phyloP scores from a whole-genome alignment of 2,113 vertebrate genomes.

The Physeter macrocephalus region DNA sequence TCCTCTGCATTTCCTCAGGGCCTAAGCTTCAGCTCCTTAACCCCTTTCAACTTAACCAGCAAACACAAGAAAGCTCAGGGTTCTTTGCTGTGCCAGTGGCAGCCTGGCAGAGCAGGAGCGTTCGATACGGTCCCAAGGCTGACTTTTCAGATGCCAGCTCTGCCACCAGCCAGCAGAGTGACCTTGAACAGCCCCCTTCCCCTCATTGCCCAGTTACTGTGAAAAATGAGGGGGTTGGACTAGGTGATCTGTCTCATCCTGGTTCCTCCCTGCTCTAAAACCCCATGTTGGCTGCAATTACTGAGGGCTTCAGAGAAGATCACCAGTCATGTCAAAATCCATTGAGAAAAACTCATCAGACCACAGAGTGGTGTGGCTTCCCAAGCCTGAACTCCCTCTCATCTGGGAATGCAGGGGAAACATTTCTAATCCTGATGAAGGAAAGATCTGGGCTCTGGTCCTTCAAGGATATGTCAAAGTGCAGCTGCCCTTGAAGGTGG shows the following conservation, averaged over 20 bases:
- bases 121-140: not conserved
- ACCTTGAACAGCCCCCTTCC: not conserved
- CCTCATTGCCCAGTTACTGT: not conserved
- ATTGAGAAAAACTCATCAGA: not conserved
- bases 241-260: not conserved
- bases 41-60: not conserved
- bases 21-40: not conserved
- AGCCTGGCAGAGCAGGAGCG: not conserved
- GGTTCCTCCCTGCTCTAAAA: not conserved
- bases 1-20: not conserved
- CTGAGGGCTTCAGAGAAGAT: constrained; percentile 33
- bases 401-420: not conserved
- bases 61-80: constrained; percentile 30
- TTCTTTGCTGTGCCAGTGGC: not conserved
- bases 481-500: not conserved
- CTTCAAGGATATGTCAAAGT: not conserved
- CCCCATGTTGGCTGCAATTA: not conserved
- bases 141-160: not conserved
- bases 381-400: not conserved
- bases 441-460: not conserved
- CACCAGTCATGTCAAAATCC: not conserved
- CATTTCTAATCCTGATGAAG: not conserved
- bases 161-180: not conserved
- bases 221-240: not conserved
- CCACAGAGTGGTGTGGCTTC: not conserved